Evolutionary conservation across 2,888 invertebrate genomes (phyloP).

Genomic region (Hartigia nigra): DNA sequence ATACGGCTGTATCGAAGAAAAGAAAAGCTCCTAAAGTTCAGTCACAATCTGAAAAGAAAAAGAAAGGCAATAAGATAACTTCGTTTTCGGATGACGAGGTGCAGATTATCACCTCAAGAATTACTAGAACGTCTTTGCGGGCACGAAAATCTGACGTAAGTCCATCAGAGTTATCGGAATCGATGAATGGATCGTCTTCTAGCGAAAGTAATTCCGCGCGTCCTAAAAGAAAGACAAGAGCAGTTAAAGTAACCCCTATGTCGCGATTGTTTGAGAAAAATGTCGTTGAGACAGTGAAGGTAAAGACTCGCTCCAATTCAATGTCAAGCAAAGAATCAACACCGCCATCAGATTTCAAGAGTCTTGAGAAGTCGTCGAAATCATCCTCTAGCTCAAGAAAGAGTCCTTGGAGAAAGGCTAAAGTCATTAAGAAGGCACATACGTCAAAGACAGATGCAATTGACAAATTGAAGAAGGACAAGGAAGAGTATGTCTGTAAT

Average conservation of each 20-base stretch:
- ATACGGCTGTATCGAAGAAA: neutral
- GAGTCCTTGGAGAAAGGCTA: neutral
- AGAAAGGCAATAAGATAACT: neutral
- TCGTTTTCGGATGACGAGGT: neutral
- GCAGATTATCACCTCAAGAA: neutral
- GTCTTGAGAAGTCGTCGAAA: slow-evolving; percentile 15
- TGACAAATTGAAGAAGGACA: slow-evolving; percentile 10
- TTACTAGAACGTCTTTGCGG: neutral
- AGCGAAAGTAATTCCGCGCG: neutral
- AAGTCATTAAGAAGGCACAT: neutral
- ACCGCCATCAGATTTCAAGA: slow-evolving; percentile 18
- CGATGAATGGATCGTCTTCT: neutral
- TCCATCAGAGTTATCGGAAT: neutral
- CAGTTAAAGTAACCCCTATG: neutral
- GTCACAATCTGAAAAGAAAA: neutral
- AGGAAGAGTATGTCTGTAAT: slow-evolving; percentile 35
- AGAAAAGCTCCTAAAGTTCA: neutral
- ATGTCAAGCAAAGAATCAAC: slow-evolving; percentile 24
- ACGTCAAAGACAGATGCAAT: neutral
- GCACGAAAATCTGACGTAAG: neutral
- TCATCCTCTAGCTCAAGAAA: neutral
- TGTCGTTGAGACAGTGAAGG: neutral
- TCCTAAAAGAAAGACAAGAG: neutral
- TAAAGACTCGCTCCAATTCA: slow-evolving; percentile 14
- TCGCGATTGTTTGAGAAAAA: slow-evolving; percentile 9